Percentiles rank a stretch among this genome's conserved stretches.
Evolutionary conservation across 2,113 vertebrate genomes (phyloP).

Genomic region (Cebidichthys violaceus): DNA sequence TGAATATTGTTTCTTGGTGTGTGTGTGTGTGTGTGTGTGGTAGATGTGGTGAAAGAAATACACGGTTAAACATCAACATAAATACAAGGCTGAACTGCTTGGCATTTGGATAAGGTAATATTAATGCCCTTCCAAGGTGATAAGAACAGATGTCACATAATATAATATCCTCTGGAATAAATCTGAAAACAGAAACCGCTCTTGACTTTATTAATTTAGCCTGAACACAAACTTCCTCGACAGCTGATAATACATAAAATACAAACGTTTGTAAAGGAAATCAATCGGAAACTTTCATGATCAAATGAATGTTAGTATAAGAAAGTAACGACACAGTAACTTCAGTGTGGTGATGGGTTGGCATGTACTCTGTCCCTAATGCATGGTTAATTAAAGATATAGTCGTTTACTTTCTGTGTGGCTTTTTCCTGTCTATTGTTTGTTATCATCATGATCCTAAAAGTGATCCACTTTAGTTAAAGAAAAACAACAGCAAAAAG

Average conservation of each 20-base stretch:
- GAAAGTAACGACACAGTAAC: background rate
- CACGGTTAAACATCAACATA: background rate
- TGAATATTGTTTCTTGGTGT: background rate
- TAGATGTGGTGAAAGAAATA: background rate
- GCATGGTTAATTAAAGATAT: background rate
- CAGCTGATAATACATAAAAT: background rate
- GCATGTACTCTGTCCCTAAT: background rate
- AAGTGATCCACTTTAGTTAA: background rate
- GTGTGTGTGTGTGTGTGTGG: background rate
- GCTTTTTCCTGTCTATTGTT: background rate
- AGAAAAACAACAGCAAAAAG: background rate
- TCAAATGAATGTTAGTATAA: background rate
- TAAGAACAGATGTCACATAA: background rate
- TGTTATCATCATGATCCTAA: background rate
- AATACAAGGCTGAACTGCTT: background rate
- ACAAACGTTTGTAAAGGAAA: background rate
- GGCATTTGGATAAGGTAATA: background rate
- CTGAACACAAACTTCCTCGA: background rate
- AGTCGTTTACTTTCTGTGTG: background rate
- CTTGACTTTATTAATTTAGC: background rate
- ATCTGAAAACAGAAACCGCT: background rate
- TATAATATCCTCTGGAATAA: background rate
- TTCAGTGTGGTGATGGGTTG: background rate
- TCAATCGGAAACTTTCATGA: background rate
- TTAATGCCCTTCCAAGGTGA: background rate